Percentiles rank a stretch among this genome's conserved stretches.
Conservation (phyloP, 2,797 vertebrate species). For the Centroberyx gerrardi region DNA sequence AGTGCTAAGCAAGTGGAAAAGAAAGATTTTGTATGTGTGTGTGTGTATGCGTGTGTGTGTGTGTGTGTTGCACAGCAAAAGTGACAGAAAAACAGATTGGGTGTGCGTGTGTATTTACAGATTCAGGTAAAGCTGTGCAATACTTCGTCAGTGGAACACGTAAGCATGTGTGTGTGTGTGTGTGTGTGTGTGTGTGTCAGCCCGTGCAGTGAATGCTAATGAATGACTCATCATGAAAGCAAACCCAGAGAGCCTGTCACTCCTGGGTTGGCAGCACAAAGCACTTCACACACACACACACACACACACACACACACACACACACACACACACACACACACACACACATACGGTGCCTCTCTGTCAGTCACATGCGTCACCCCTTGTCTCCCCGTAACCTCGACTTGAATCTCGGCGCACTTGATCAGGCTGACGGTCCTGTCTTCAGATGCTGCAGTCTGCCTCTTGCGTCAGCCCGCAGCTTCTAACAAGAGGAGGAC, state of each 20-base stretch:
- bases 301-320: background rate
- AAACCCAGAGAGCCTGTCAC: constrained; percentile 20
- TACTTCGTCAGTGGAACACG: background rate
- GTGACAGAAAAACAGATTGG: background rate
- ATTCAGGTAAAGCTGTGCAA: background rate
- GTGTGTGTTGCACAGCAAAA: no score
- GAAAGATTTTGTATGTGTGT: background rate
- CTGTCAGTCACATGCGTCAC: constrained; percentile 14
- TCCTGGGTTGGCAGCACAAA: constrained; percentile 16
- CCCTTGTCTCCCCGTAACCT: constrained; percentile 16
- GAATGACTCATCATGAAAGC: constrained; percentile 36
- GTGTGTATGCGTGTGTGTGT: background rate
- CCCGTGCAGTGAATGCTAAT: constrained; percentile 35
- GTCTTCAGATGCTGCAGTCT: constrained; percentile 20
- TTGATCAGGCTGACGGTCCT: constrained; percentile 25
- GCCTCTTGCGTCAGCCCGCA: constrained; percentile 25
- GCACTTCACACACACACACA: background rate
- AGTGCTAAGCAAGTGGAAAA: background rate
- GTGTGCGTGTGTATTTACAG: constrained; percentile 30
- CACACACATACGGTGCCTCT: background rate
- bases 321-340: constrained; percentile 7
- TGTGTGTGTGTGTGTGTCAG: background rate
- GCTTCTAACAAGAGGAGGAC: constrained; percentile 13
- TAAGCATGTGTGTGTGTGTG: background rate
- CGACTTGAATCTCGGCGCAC: constrained; percentile 13